phyloP scores from a whole-genome alignment of 2,113 vertebrate genomes.

The Siniperca chuatsi region DNA sequence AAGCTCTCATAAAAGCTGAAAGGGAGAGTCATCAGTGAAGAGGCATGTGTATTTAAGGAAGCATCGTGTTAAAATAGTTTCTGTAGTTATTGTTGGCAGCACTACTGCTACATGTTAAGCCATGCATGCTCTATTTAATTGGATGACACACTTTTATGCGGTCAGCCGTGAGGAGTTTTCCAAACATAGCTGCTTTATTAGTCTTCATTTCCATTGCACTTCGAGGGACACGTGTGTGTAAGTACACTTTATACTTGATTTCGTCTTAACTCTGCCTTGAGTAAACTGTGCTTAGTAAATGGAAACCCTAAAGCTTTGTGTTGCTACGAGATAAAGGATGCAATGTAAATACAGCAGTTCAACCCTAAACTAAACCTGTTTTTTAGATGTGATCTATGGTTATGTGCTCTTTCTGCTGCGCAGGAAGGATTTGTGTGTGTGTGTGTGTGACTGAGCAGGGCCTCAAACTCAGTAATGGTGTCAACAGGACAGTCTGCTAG shows the following conservation, averaged over 20 bases:
- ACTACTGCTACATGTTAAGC: not conserved
- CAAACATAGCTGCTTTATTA: not conserved
- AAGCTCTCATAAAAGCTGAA: not conserved
- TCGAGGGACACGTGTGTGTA: not conserved
- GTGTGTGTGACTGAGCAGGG: not conserved
- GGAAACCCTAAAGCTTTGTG: not conserved
- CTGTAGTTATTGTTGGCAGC: not conserved
- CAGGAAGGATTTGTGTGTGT: not conserved
- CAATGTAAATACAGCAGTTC: not conserved
- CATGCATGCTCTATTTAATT: not conserved
- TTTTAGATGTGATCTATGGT: not conserved
- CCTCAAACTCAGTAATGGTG: not conserved
- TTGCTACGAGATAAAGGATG: not conserved
- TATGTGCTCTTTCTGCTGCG: too few relatives aligned
- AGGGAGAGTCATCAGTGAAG: not conserved
- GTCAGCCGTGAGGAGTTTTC: not conserved
- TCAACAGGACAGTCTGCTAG: not conserved
- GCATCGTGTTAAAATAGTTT: not conserved
- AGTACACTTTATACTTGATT: conserved; percentile 16
- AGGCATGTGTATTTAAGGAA: not conserved
- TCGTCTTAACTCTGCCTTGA: not conserved
- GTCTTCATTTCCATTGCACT: not conserved
- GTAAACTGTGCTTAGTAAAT: not conserved
- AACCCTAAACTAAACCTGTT: conserved; percentile 1
- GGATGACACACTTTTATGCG: not conserved